Base-by-base conservation (phyloP, 2,888 invertebrate species). In the Orchesella flavescens region DNA sequence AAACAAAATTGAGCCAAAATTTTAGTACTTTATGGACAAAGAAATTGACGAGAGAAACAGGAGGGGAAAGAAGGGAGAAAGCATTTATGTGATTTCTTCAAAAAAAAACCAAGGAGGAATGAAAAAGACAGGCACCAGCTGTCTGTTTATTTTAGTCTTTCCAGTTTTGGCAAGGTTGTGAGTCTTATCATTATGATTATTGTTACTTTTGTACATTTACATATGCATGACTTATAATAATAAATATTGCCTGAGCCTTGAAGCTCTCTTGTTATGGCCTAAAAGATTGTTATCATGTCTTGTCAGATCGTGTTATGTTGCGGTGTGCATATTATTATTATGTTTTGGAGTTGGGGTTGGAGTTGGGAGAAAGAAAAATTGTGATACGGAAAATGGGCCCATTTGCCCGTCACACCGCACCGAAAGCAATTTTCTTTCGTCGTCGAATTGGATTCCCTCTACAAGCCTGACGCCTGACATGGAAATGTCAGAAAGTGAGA, bases 101-200 rank as follows among this genome's bases (percentile, higher is more conserved):
- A 34, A 7, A 34, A 34, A n/a, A n/a, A n/a, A n/a, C n/a, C n/a
- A n/a, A n/a, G 2, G 3, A 7, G 34, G 34, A 34, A 34, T 34
- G 34, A 34, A 34, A 59, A 34, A 43, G 72, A 44, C 59, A 59
- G 72, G 19, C 55, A 71, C 53, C 72, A 72, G 57, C 72, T 72
- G 72, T 49, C 55, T 34, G 43, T 23, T 17, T 53, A 34, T 43
- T 72, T 53, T 72, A 34, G 55, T 44, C 57, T 72, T 43, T 43
- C 43, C 5, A 23, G 34, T 43, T 71, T 71, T 72, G 59, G 72
- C 72, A 72, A 72, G 72, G 72, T 72, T 72, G 57, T 59, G n/a
- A n/a, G 57, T 72, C 59, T 72, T 72, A 72, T 72, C 72, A 59
- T 72, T 72, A 72, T 59, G 59, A 72, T 72, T 72, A 72, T 72